phyloP scores from a whole-genome alignment of 1,140 invertebrate species.

The Anoplophora glabripennis region DNA sequence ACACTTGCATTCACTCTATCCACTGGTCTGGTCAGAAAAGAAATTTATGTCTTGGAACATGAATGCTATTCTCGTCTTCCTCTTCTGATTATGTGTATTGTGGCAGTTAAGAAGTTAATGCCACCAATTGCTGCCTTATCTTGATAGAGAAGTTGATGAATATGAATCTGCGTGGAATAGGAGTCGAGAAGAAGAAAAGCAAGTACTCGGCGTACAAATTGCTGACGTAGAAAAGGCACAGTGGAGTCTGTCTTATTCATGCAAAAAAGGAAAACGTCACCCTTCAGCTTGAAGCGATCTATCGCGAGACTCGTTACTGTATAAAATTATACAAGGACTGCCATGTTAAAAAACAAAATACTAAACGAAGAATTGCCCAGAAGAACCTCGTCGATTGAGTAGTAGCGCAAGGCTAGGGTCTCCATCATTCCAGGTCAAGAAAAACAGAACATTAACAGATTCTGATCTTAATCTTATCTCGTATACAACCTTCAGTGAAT shows the following conservation, averaged over 20 bases:
- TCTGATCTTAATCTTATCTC: slow-evolving; percentile 66
- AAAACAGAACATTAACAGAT: slow-evolving; percentile 83
- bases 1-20: too few relatives aligned
- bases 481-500: too few relatives aligned
- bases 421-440: slow-evolving; percentile 92
- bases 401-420: slow-evolving; percentile 74
- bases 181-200: slow-evolving; percentile 56
- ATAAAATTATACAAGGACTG: slow-evolving; percentile 84
- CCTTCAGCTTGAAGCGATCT: slow-evolving; percentile 87
- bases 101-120: too few relatives aligned
- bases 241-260: slow-evolving; percentile 74
- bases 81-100: too few relatives aligned
- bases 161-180: slow-evolving; percentile 59
- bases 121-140: too few relatives aligned
- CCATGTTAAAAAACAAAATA: slow-evolving; percentile 77
- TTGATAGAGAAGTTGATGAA: too few relatives aligned
- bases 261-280: slow-evolving; percentile 88
- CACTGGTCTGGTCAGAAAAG: too few relatives aligned
- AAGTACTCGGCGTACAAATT: slow-evolving; percentile 57
- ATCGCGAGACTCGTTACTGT: slow-evolving; percentile 76
- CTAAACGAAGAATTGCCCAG: slow-evolving; percentile 80
- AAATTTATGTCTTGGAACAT: too few relatives aligned
- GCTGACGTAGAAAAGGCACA: slow-evolving; percentile 69
- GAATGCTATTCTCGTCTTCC: too few relatives aligned
- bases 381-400: slow-evolving; percentile 95